Base-by-base conservation (phyloP, 1,140 invertebrate species). In the Drosophila tropicalis region DNA sequence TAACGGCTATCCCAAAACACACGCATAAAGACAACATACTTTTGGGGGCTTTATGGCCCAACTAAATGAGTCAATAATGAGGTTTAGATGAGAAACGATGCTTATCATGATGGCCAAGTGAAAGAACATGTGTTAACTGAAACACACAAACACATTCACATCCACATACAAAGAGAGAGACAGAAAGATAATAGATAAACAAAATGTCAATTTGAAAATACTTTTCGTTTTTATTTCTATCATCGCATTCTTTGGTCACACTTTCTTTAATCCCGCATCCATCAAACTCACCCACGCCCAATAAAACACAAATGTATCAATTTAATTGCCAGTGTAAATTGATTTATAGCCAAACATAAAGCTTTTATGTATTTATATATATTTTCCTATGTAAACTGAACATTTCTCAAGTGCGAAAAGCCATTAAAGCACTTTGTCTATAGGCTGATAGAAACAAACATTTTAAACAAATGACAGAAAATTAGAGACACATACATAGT, bases 31-130 rank as follows among this genome's bases (percentile, higher is more conserved):
- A 87, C 83, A 82, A 82, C 83, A 87, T 87, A 82, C 82, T 86
- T 86, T 47, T 61, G 51, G 83, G 68, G 83, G 79, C 66, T 82
- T 87, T 79, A 81, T 76, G 70, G 63, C 34, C 61, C 60, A 44
- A 41, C 70, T 47, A 86, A 86, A 86, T 79, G 82, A 82, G 82
- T 86, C 82, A 82, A 86, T 86, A 86, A 86, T 82, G 82, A 79
- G 82, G 76, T 71, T 78, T 71, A 71, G 81, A 84, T 81, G 72
- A 82, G 72, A 76, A 68, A 66, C 67, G 62, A 61, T 80, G 73
- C 84, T 80, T 84, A 76, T 54, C 67, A 29, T 61, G 67, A 60
- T 63, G 61, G 71, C 65, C 34, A 36, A 36, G 22, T 73, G 39
- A 39, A 54, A 39, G 58, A 61, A 83, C 80, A 83, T 79, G 76